Conservation (phyloP, 1,140 invertebrate genomes). For the Holotrichia oblita region DNA sequence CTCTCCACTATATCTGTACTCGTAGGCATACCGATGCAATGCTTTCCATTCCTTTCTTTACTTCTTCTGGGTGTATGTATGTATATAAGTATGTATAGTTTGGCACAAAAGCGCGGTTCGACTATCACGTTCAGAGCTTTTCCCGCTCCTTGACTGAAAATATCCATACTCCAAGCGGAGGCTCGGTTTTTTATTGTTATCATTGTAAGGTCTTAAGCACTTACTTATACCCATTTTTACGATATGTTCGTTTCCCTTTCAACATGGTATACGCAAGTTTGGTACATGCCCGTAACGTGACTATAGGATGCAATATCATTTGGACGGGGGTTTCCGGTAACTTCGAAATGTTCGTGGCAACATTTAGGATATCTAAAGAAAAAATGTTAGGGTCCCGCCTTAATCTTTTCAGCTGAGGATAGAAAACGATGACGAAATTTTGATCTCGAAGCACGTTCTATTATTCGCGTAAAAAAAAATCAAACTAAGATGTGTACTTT, state of each 20-base stretch:
- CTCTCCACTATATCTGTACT: not conserved
- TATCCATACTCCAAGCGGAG: slow-evolving; percentile 2
- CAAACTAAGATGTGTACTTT: too few species aligned
- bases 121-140: not conserved
- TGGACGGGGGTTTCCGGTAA: not conserved
- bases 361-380: not conserved
- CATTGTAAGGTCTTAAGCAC: slow-evolving; percentile 9
- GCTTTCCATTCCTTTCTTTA: not conserved
- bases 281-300: not conserved
- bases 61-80: not conserved
- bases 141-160: slow-evolving; percentile 10
- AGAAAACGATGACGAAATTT: not conserved
- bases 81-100: not conserved
- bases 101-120: slow-evolving; percentile 9
- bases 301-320: not conserved
- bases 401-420: not conserved
- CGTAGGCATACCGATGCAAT: slow-evolving; percentile 1
- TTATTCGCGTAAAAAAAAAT: not conserved
- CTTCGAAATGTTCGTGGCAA: not conserved
- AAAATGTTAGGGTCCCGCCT: not conserved
- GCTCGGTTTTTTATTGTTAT: slow-evolving; percentile 15
- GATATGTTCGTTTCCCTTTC: not conserved
- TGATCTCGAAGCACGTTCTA: not conserved
- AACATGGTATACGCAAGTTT: not conserved
- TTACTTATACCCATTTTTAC: slow-evolving; percentile 18